Evolutionary conservation across 2,888 invertebrate genomes (phyloP).

Genomic region (Branchellion lobata): DNA sequence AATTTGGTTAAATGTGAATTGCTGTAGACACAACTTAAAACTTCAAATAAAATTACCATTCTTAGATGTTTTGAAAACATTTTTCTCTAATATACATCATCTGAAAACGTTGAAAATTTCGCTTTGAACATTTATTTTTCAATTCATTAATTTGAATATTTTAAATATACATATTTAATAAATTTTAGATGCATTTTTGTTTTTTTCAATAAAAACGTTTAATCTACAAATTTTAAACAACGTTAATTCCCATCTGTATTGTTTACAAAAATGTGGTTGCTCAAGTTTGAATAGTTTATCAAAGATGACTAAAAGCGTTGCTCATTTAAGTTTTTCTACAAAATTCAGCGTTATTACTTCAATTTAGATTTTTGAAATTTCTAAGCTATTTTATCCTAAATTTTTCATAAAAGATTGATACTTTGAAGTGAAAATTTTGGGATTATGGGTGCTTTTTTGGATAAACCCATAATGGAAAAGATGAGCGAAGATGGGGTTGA

Average conservation of each 20-base stretch:
- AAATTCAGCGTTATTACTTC: neutral
- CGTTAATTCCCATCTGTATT: neutral
- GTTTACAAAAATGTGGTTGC: neutral
- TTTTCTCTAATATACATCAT: too few relatives aligned
- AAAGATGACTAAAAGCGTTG: neutral
- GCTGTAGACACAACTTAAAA: too few relatives aligned
- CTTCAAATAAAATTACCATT: too few relatives aligned
- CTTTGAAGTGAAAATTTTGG: neutral
- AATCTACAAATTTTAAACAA: neutral
- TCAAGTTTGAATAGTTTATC: neutral
- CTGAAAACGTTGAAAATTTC: too few relatives aligned
- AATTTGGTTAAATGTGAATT: too few relatives aligned
- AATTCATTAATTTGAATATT: too few relatives aligned
- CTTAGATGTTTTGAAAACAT: too few relatives aligned
- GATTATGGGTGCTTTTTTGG: conserved; percentile 93
- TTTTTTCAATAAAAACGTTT: neutral
- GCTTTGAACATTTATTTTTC: too few relatives aligned
- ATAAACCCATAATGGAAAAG: conserved; percentile 97
- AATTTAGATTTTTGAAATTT: neutral
- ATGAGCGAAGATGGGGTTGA: conserved; percentile 80
- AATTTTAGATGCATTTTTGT: neutral
- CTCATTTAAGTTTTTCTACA: neutral
- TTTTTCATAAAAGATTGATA: neutral
- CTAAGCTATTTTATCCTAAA: neutral
- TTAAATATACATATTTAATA: too few relatives aligned